Percentiles rank a stretch among this genome's conserved stretches.
phyloP scores from a whole-genome alignment of 2,797 vertebrate species.

The Dermochelys coriacea region DNA sequence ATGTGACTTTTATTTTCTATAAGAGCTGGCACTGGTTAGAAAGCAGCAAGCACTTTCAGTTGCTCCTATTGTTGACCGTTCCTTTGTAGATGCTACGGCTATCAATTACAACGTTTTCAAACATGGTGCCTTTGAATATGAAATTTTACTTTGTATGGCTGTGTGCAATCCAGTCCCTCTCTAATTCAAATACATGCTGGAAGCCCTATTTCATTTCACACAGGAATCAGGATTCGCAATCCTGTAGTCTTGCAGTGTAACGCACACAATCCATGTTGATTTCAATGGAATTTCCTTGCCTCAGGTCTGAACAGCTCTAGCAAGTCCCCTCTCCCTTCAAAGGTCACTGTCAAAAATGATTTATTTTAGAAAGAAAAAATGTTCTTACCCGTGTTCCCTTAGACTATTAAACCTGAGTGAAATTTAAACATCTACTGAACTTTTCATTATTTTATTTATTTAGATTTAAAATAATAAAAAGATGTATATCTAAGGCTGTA shows the following conservation, averaged over 20 bases:
- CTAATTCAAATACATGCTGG: conserved; percentile 43
- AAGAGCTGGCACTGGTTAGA: not conserved
- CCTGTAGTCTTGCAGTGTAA: not conserved
- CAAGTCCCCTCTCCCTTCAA: not conserved
- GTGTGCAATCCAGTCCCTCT: not conserved
- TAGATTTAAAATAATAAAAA: not conserved
- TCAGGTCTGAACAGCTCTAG: not conserved
- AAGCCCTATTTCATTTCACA: not conserved
- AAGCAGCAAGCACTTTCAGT: conserved; percentile 22
- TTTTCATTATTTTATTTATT: not conserved
- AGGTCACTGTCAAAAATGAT: not conserved
- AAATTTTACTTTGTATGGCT: conserved; percentile 12
- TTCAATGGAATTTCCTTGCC: not conserved
- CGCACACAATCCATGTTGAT: not conserved
- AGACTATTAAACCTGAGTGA: not conserved
- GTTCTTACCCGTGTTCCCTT: not conserved
- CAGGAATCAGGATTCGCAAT: not conserved
- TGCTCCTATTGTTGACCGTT: not conserved
- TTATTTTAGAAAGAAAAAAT: not conserved
- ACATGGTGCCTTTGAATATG: not conserved
- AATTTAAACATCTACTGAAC: not conserved
- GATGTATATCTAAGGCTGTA: not conserved
- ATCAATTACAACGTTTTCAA: conserved; percentile 38
- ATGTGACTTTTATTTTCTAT: not conserved
- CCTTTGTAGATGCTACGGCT: not conserved